Conservation (phyloP, 2,797 vertebrate species). For the Cottoperca gobio region DNA sequence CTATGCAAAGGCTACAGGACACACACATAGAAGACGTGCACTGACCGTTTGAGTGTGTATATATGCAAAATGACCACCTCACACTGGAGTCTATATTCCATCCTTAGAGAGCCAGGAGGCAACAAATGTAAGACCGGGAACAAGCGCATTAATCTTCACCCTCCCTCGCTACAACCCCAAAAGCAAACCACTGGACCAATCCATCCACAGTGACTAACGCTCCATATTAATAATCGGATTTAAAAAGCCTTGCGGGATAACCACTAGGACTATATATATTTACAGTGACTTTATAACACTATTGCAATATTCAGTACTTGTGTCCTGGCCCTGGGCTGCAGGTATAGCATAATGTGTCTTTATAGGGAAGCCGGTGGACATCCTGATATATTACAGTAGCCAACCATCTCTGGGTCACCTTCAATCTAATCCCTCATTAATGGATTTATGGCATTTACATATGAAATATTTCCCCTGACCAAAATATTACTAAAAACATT, state of each 20-base stretch:
- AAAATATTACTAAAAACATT: not conserved
- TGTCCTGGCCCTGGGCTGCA: conserved; percentile 29
- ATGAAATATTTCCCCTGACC: not conserved
- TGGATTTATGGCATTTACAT: not conserved
- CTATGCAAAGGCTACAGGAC: conserved; percentile 15
- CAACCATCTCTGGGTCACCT: not conserved
- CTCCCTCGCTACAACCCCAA: not conserved
- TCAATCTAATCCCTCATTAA: not conserved
- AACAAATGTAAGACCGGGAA: not conserved
- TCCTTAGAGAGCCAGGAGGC: conserved; percentile 12
- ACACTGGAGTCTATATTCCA: conserved; percentile 39
- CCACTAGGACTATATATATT: conserved; percentile 50
- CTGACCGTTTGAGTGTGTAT: conserved; percentile 11
- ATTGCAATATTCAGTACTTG: conserved; percentile 61
- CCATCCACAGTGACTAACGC: conserved; percentile 37
- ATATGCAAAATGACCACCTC: conserved; percentile 27
- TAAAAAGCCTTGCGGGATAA: conserved; percentile 34
- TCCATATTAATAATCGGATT: conserved; percentile 49
- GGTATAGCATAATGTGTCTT: conserved; percentile 34
- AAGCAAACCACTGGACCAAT: conserved; percentile 20
- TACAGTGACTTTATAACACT: conserved; percentile 60
- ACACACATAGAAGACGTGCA: not conserved
- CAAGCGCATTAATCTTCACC: conserved; percentile 30
- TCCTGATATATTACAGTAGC: conserved; percentile 25
- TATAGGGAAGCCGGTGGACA: not conserved